Base-by-base conservation (phyloP, 2,888 invertebrate genomes). In the Apodemia zela region DNA sequence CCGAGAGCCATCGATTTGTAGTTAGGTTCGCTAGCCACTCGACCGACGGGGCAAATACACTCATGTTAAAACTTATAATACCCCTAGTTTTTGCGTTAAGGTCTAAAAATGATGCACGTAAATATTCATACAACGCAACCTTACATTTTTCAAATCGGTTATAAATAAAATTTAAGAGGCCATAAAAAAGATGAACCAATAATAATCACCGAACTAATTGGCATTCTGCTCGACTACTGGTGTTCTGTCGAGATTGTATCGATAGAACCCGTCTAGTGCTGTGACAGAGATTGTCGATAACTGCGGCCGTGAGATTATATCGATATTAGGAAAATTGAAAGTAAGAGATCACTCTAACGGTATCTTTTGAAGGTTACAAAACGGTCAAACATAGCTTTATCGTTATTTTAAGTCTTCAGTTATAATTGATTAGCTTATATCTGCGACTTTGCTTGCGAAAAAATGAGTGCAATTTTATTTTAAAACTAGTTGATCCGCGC, bases 221-320 rank as follows among this genome's bases (percentile, higher is more conserved):
- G 68, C 61, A 65, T 65, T 68, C 66, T 69, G 67, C 61, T 66
- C 61, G 64, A 67, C 69, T 71, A 71, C 71, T 60, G 66, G 66
- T 66, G 65, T 66, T 66, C 63, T 62, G 66, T 67, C 67, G 66
- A 71, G 70, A 70, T 70, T 65, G 69, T 73, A 73, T 73, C 72
- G 69, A 69, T 68, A 67, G 64, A 67, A 65, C 68, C 68, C 72
- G 75, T 77, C 77, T 82, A 84, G 84, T 81, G 84, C 72, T 78
- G 82, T 81, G 83, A 79, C 82, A 77, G 66, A 72, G 78, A 78
- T 80, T 80, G 76, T 83, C 81, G 84, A 84, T 82, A 83, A 74
- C 38, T 63, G 18, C 60, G 18, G 42, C 57, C 49, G 25, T 54
- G 61, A 68, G 70, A 71, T 71, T 61, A 17, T 67, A 68, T 71